Conservation (phyloP, 2,113 vertebrate genomes). For the Fukomys damarensis region DNA sequence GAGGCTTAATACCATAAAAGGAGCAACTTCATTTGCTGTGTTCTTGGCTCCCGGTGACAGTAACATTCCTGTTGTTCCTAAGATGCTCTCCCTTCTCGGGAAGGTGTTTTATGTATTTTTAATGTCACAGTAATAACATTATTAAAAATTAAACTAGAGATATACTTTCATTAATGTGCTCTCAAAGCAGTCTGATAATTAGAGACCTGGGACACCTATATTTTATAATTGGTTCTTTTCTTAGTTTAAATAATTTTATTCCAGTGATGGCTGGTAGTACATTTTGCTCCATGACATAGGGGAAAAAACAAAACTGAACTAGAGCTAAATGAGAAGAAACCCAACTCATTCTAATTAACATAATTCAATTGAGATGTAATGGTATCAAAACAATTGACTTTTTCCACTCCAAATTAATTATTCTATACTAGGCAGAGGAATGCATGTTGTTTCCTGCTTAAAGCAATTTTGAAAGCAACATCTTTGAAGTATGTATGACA, state of each 20-base stretch:
- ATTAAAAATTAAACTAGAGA: conserved; percentile 50
- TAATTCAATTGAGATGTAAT: conserved; percentile 52
- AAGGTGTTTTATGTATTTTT: conserved; percentile 55
- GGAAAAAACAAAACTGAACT: neutral
- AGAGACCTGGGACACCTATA: neutral
- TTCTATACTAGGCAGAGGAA: neutral
- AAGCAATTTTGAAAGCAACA: conserved; percentile 53
- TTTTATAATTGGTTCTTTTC: conserved; percentile 5
- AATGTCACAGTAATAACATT: neutral
- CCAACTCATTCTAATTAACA: conserved; percentile 42
- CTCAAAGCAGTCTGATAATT: conserved; percentile 39
- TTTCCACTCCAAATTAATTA: conserved; percentile 55
- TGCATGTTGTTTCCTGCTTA: neutral
- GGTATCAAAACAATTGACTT: conserved; percentile 59
- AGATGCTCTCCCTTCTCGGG: neutral
- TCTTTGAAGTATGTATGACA: conserved; percentile 38
- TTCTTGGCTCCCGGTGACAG: neutral
- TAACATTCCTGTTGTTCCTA: rapidly evolving
- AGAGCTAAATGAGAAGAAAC: conserved; percentile 22
- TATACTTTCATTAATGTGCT: conserved; percentile 11
- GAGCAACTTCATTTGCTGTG: neutral
- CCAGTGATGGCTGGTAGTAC: neutral
- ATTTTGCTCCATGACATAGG: conserved; percentile 7
- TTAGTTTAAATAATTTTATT: conserved; percentile 38
- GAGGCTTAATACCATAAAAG: neutral